These are phyloP conservation scores for Monoplex corrugatus DNA, from an alignment of 2,888 invertebrate species.

Conservation along the genomic window DNA sequence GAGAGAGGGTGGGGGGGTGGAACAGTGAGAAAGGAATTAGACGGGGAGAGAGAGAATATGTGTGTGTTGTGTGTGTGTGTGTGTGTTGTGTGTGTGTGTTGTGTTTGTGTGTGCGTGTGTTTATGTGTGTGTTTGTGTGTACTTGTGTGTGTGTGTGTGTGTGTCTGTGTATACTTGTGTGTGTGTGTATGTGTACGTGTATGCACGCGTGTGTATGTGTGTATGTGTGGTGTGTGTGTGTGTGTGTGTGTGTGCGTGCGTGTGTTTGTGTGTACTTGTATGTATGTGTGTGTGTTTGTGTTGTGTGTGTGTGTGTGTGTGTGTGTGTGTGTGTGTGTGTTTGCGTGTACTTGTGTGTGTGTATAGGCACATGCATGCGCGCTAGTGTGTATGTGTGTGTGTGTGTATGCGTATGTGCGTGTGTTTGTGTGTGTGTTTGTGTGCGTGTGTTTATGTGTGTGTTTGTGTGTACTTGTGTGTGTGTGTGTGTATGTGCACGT, in stretches of 20 bases:
- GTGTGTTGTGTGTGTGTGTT: not conserved
- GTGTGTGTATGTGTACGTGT: not conserved
- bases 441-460: not conserved
- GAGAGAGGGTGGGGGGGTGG: not conserved
- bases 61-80: constrained; percentile 12
- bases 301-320: not conserved
- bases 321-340: constrained; percentile 9
- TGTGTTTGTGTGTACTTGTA: not conserved
- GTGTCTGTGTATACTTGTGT: no score
- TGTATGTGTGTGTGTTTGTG: not conserved
- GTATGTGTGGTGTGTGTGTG: not conserved
- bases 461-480: not conserved
- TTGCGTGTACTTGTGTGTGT: constrained; percentile 5
- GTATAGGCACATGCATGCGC: not conserved
- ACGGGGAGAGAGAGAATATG: not conserved
- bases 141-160: no score
- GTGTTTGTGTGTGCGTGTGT: constrained; percentile 10
- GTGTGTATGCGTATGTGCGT: no score
- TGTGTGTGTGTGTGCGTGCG: constrained; percentile 3
- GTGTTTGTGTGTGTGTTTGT: not conserved
- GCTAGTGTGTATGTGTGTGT: no score
- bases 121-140: not conserved
- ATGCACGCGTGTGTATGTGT: not conserved
- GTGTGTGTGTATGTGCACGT: not conserved
- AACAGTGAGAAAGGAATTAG: not conserved